Base-by-base conservation (phyloP, 2,888 invertebrate species). In the Clepsis dumicolana region DNA sequence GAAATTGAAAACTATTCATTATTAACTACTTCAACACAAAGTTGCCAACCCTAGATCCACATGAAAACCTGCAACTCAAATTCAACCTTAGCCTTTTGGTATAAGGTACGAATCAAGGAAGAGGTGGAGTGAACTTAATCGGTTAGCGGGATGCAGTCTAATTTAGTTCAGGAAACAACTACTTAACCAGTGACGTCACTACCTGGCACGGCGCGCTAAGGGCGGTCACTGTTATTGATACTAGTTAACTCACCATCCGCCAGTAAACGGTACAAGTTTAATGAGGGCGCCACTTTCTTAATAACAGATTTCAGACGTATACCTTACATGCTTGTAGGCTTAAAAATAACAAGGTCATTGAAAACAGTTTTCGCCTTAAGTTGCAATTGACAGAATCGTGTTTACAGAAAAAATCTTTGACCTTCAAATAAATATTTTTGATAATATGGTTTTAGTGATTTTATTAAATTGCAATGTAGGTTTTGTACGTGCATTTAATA, bases 101-200 rank as follows among this genome's bases (percentile, higher is more conserved):
- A 8, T 8, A 16, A 12, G 21, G 12, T 48, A 50, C n/a, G 29
- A 10, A 35, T 50, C 18, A 14, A 21, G 18, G 25, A 32, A 50
- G 16, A 48, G 0, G 35, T 16, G 18, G 27, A 24, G 18, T 25
- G 38, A 10, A 54, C 61, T 52, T 66, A 64, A 64, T 64, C 70
- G 61, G 53, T 27, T 61, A 62, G 71, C 69, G 64, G 71, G 70
- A 62, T 62, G 71, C 64, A 67, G 50, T 68, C 68, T 67, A 72
- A 73, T 73, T 73, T 73, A 71, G 71, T 66, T 65, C 67, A 72
- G 73, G 73, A 73, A 73, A 70, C 67, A 48, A 53, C 65, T 72
- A 53, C 70, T 72, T 72, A 72, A 64, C 50, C 52, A 62, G 65
- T 73, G 73, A 73, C 73, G 73, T 73, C 73, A 72, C 59, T 35